These are phyloP conservation scores for Laticauda laticaudata DNA, from an alignment of 2,113 vertebrate genomes.

Conservation along the genomic window DNA sequence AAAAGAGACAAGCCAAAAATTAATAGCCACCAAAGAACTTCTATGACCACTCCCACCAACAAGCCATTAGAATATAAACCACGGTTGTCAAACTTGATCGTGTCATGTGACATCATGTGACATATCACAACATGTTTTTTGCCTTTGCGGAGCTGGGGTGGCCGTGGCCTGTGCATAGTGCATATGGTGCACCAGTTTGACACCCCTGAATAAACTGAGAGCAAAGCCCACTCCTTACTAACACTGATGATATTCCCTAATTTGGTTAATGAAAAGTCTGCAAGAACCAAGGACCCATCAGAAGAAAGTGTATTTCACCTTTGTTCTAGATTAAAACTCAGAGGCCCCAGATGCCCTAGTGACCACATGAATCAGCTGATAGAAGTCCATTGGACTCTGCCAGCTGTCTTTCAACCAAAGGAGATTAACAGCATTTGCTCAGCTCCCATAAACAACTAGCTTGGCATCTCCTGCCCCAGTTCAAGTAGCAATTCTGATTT, in stretches of 20 bases:
- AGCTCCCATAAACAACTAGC: neutral
- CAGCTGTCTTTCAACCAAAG: slow-evolving; percentile 11
- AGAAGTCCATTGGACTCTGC: neutral
- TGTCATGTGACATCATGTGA: too few species aligned
- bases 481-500: slow-evolving; percentile 15
- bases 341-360: too few species aligned
- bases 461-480: neutral
- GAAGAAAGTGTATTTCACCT: neutral
- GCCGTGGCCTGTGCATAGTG: too few species aligned
- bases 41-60: neutral
- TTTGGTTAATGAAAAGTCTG: neutral
- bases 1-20: neutral
- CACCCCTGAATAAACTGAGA: neutral
- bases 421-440: slow-evolving; percentile 3
- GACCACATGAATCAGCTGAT: neutral
- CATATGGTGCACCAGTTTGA: too few species aligned
- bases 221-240: neutral
- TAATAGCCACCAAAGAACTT: neutral
- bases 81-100: too few species aligned
- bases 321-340: neutral
- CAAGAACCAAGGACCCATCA: neutral
- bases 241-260: neutral
- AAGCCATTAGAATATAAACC: neutral
- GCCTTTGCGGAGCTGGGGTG: too few species aligned
- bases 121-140: too few species aligned